Evolutionary conservation across 2,888 invertebrate genomes (phyloP).

Genomic region (Erynnis tages): DNA sequence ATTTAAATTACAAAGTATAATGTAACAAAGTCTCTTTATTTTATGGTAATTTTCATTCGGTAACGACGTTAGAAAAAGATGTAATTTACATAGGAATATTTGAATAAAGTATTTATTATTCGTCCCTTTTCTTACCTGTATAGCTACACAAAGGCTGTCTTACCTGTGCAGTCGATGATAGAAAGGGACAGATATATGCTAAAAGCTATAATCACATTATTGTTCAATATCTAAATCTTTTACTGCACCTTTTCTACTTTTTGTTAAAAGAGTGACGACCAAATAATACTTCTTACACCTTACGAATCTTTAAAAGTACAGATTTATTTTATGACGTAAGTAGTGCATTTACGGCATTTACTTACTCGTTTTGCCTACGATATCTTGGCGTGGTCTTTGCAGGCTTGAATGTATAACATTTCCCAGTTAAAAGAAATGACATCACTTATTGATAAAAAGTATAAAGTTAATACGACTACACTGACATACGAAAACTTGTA

Average conservation of each 20-base stretch:
- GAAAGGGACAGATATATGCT: slow-evolving; percentile 7
- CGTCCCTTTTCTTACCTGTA: slow-evolving; percentile 14
- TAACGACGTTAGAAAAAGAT: slow-evolving; percentile 15
- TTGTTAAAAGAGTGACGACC: not conserved
- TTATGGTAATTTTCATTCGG: slow-evolving; percentile 17
- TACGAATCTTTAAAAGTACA: not conserved
- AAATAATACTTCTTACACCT: slow-evolving; percentile 7
- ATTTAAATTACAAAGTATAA: slow-evolving; percentile 4
- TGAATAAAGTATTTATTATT: slow-evolving; percentile 17
- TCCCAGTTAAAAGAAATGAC: too few species aligned
- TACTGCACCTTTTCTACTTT: slow-evolving; percentile 2
- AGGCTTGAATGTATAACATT: too few species aligned
- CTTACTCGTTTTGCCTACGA: too few species aligned
- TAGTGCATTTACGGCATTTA: too few species aligned
- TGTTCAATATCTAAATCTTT: slow-evolving; percentile 9
- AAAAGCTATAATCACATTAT: slow-evolving; percentile 1
- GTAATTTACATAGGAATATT: slow-evolving; percentile 24
- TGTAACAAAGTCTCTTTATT: slow-evolving; percentile 11
- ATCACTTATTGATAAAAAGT: too few species aligned
- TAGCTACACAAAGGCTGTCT: slow-evolving; percentile 6
- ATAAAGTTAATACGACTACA: too few species aligned
- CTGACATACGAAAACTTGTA: not conserved
- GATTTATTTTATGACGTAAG: not conserved
- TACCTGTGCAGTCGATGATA: not conserved
- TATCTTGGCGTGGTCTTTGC: too few species aligned